Evolutionary conservation across 1,140 invertebrate genomes (phyloP), one percentile per base, ranked within the genome.

Genomic region (Magallana gigas): DNA sequence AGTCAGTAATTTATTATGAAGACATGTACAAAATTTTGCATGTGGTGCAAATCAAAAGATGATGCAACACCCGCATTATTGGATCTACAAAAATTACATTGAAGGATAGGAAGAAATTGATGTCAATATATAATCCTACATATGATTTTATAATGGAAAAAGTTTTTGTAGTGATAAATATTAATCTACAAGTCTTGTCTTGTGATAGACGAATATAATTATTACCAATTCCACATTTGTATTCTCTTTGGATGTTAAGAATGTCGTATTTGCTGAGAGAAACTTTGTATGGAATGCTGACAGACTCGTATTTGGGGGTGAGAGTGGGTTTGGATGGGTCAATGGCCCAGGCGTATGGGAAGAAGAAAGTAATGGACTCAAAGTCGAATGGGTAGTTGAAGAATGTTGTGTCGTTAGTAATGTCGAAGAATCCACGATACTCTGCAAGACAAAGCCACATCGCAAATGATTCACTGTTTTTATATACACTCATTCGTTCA

Each of bases 341-440:
- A 60, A 71, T 87, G n/a, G 88, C 88, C 64, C 86, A 89, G 48
- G 88, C 88, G 16, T 83, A 89, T 62, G 88, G 88, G 83, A 83
- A 87, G 60, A 89, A 89, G 86, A 89, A 89, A 9, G 88, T 89
- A 23, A 89, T 84, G 8, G 88, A 89, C n/a, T 86, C 83, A 71
- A 82, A 87, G 84, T 89, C 88, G 60, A 89, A 89, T 89, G 88
- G 88, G 29, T 86, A 87, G 62, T 89, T 89, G 60, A 87, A 87
- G 57, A 87, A 87, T 59, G 88, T 89, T 9, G 88, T 87, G n/a
- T 85, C 83, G 57, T 89, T 89, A 8, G 83, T 84, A 48, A 85
- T 71, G 8, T 83, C 60, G 84, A 89, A 89, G 71, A 85, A 89
- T 83, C 83, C 57, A 71, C 85, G 85, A 80, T 87, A 85, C 64